A percentile compares a stretch with the other conserved stretches of the same genome.
phyloP scores from a whole-genome alignment of 2,797 vertebrate species.

The Epinephelus awoara region DNA sequence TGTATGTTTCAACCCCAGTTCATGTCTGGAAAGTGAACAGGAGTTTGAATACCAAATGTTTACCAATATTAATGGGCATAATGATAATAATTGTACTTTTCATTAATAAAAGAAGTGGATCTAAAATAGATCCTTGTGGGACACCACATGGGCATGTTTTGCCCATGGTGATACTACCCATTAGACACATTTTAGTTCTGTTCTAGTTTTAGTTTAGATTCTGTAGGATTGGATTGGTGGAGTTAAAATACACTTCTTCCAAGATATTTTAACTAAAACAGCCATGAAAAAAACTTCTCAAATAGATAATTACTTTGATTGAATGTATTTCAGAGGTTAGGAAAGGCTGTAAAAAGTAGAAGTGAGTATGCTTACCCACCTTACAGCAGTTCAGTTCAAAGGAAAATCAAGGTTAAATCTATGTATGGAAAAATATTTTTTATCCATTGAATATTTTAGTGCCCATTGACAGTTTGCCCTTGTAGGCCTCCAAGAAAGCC shows the following conservation, averaged over 20 bases:
- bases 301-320: neutral
- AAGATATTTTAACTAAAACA: neutral
- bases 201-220: too few species aligned
- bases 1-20: neutral
- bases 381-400: neutral
- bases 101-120: slow-evolving; percentile 20
- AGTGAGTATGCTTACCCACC: neutral
- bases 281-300: neutral
- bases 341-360: neutral
- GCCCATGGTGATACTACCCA: too few species aligned
- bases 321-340: neutral
- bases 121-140: slow-evolving; percentile 24
- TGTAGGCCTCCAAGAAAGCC: too few species aligned
- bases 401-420: neutral
- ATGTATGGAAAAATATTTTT: neutral
- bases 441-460: neutral
- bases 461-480: neutral
- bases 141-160: slow-evolving; percentile 12
- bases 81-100: too few species aligned
- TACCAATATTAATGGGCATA: too few species aligned
- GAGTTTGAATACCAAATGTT: too few species aligned
- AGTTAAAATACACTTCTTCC: neutral
- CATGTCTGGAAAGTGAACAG: neutral
- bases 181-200: neutral
- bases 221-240: neutral